Conservation (phyloP, 37 sponge, comb jelly and placozoan species). For the Eunapius fragilis region DNA sequence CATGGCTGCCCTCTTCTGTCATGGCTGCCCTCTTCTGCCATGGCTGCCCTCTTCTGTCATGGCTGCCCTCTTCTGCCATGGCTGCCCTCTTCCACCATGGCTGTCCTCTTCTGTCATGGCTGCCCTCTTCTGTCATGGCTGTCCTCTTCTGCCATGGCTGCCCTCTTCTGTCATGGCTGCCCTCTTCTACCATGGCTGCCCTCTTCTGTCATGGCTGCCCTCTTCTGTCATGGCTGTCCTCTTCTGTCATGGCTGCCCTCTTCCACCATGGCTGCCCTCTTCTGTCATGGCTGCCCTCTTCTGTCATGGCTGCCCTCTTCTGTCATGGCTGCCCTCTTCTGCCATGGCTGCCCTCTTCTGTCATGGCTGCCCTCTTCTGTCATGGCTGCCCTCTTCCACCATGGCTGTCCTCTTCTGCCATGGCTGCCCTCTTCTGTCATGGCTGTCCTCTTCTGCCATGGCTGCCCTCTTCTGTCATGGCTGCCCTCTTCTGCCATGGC, state of each 20-base stretch:
- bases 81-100: not conserved
- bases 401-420: not conserved
- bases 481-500: too few relatives aligned
- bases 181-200: too few relatives aligned
- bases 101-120: not conserved
- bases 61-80: not conserved
- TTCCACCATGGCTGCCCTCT: not conserved
- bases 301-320: not conserved
- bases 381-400: not conserved
- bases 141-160: too few relatives aligned
- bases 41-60: not conserved
- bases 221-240: not conserved
- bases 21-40: not conserved
- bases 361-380: not conserved
- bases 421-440: not conserved
- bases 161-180: too few relatives aligned
- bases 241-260: not conserved
- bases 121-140: too few relatives aligned
- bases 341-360: not conserved
- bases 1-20: not conserved
- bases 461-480: too few relatives aligned
- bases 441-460: not conserved
- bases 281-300: not conserved
- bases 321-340: not conserved
- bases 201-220: too few relatives aligned